Evolutionary conservation across 92 coral and sea anemone species (phyloP).

Genomic region (Diadumene lineata): DNA sequence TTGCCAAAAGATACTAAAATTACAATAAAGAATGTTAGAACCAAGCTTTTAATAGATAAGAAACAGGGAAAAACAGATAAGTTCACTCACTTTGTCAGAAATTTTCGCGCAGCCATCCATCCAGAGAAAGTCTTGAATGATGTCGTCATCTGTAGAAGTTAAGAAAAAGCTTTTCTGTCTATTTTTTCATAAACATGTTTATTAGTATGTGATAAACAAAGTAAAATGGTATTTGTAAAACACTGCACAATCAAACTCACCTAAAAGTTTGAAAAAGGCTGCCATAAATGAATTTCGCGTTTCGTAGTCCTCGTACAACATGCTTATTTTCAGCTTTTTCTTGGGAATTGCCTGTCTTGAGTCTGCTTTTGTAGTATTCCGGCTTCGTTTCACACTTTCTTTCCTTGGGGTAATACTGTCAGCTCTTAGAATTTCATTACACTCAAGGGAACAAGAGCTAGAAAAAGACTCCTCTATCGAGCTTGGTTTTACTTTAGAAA

Average conservation of each 20-base stretch:
- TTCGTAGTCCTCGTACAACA: constrained; percentile 55
- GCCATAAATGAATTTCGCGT: constrained; percentile 89
- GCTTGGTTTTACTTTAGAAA: constrained; percentile 13
- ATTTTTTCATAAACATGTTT: no score
- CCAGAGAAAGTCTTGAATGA: constrained; percentile 97
- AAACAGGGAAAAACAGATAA: neutral
- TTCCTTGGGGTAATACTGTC: constrained; percentile 28
- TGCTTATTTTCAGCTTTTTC: constrained; percentile 67
- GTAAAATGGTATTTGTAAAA: no score
- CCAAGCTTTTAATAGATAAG: no score
- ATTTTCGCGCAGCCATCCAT: constrained; percentile 97
- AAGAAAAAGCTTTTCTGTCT: neutral
- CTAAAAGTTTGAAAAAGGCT: constrained; percentile 91
- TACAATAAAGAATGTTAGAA: no score
- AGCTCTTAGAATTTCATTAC: constrained; percentile 31
- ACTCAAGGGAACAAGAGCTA: constrained; percentile 14
- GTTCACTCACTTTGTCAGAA: constrained; percentile 88
- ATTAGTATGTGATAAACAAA: no score
- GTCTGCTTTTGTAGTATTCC: constrained; percentile 26
- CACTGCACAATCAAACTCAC: constrained; percentile 31
- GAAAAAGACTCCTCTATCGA: constrained; percentile 16
- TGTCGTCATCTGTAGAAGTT: constrained; percentile 79
- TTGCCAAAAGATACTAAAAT: constrained; percentile 87
- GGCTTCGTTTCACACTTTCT: constrained; percentile 43
- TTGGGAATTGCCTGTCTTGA: constrained; percentile 37